These are phyloP conservation scores for Phylloscopus collybita DNA, from an alignment of 2,797 vertebrate genomes.

Conservation along the genomic window DNA sequence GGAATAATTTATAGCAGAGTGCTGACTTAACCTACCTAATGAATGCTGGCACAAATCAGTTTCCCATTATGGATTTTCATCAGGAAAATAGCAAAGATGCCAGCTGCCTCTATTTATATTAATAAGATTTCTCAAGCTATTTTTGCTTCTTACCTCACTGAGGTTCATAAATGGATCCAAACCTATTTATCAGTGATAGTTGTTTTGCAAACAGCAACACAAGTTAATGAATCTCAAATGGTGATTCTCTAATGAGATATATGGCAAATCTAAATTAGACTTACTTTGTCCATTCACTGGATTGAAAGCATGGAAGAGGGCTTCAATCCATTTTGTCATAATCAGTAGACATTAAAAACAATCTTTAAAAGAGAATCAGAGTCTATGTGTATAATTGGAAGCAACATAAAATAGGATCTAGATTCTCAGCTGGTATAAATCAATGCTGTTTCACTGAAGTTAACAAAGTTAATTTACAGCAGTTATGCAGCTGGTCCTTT, in stretches of 20 bases:
- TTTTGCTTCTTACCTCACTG: slow-evolving; percentile 43
- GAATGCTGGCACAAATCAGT: slow-evolving; percentile 35
- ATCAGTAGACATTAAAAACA: neutral
- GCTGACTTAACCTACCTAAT: slow-evolving; percentile 51
- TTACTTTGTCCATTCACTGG: neutral
- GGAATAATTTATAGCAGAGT: slow-evolving; percentile 42
- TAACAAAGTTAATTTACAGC: slow-evolving; percentile 4
- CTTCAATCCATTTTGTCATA: neutral
- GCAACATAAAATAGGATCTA: neutral
- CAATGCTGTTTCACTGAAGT: neutral
- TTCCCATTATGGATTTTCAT: slow-evolving; percentile 52
- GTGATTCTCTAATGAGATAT: slow-evolving; percentile 25
- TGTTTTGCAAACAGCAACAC: slow-evolving; percentile 42
- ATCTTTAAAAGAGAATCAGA: neutral
- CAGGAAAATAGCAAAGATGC: slow-evolving; percentile 57
- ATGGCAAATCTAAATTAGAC: slow-evolving; percentile 10
- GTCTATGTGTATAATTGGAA: neutral
- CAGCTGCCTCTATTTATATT: slow-evolving; percentile 63
- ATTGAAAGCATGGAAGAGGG: neutral
- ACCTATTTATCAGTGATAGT: slow-evolving; percentile 22
- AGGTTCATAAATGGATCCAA: slow-evolving; percentile 40
- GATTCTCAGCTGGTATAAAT: slow-evolving; percentile 18
- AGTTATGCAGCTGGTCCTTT: neutral
- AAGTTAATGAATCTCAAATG: slow-evolving; percentile 38
- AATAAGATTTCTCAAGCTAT: slow-evolving; percentile 42